Evolutionary conservation across 2,113 vertebrate species (phyloP), one percentile per base, ranked within the genome.

Genomic region (Tamias sibiricus): DNA sequence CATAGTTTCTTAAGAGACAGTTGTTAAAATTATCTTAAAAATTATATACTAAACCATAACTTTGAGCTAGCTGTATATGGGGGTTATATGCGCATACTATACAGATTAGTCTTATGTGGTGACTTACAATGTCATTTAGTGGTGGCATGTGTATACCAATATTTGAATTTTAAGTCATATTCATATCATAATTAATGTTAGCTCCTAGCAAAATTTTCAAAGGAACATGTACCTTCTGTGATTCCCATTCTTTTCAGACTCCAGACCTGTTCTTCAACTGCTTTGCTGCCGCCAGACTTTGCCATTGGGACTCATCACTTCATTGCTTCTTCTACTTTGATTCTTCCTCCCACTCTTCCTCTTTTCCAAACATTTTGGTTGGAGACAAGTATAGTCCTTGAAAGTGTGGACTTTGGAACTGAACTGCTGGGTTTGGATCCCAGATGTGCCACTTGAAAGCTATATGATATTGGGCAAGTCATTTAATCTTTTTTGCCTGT

Each of bases 21-120:
- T 20, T 87, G 37, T 91, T 93, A 83, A 92, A 94, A 96, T 87
- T 77, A 59, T 69, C 71, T 22, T 52, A 62, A 84, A 90, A 87
- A 57, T 79, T 20, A 54, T 54, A 81, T 80, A 40, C 30, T n/a
- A n/a, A 94, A 59, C 17, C 14, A 42, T 71, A 35, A 37, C 3
- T 90, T 90, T 90, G 42, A 26, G 8, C 7, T 62, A 24, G 77
- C 6, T 90, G n/a, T 80, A 1, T 49, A 24, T 54, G 69, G 35
- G 64, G 66, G 10, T 37, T 37, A 8, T 82, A 9, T 30, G 16
- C 6, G 32, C n/a, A 14, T 69, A 17, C 20, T 28, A 4, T 62
- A 62, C 6, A 87, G 24, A 91, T 84, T 87, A 66, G n/a, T n/a
- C 26, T 96, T 47, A 76, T n/a, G 54, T 79, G 68, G 83, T 68